Conservation (phyloP, 2,113 vertebrate species). For the Xiphophorus maculatus region DNA sequence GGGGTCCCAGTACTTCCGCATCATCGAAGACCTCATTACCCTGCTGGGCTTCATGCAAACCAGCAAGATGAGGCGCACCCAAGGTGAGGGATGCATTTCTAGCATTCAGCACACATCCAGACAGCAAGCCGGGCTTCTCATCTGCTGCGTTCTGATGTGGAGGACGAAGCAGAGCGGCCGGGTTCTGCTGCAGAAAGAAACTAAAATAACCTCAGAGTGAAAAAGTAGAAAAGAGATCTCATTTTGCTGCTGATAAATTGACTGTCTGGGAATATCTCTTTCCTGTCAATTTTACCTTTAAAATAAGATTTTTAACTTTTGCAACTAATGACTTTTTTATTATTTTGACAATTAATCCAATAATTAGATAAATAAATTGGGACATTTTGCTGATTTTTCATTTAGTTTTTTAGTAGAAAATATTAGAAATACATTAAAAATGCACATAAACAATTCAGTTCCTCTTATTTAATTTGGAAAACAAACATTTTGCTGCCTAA, state of each 20-base stretch:
- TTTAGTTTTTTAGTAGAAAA: too few relatives aligned
- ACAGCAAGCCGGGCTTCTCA: slow-evolving; percentile 5
- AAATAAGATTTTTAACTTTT: slow-evolving; percentile 20
- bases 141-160: slow-evolving; percentile 19
- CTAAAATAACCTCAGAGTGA: slow-evolving; percentile 17
- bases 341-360: neutral
- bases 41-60: slow-evolving; percentile 94
- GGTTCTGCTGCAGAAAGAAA: slow-evolving; percentile 28
- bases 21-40: slow-evolving; percentile 97
- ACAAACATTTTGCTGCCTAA: too few relatives aligned
- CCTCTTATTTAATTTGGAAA: too few relatives aligned
- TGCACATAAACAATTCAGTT: too few relatives aligned
- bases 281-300: neutral
- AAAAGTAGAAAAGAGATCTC: slow-evolving; percentile 27
- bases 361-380: too few relatives aligned
- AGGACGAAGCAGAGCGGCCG: slow-evolving; percentile 34
- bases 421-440: too few relatives aligned
- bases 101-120: slow-evolving; percentile 4
- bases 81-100: slow-evolving; percentile 81
- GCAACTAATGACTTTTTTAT: neutral
- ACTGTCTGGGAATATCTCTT: slow-evolving; percentile 5
- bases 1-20: slow-evolving; percentile 96
- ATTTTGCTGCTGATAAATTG: slow-evolving; percentile 30
- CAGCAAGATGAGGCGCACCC: slow-evolving; percentile 90
- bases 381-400: too few relatives aligned